Base-by-base conservation (phyloP, 2,888 invertebrate genomes). In the Lampropteryx suffumata region DNA sequence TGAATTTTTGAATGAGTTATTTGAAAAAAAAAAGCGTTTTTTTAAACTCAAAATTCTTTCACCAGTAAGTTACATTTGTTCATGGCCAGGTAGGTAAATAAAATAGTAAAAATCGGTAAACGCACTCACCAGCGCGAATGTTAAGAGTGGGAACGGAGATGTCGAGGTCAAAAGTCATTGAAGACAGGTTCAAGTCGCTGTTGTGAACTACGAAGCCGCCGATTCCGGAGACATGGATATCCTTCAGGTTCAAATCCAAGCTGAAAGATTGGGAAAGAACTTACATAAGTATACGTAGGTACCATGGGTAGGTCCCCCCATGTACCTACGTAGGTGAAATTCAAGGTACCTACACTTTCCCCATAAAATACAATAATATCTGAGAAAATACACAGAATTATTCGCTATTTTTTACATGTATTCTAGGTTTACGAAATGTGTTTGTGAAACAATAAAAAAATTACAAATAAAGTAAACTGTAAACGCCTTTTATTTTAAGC, bases 81-180 rank as follows among this genome's bases (percentile, higher is more conserved):
- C 7, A 5, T 34, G 6, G 2, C n/a, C 8, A 14, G n/a, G 13
- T 33, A 3, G 33, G 9, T 33, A 32, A 8, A 13, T 32, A 28
- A 28, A 1, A n/a, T 11, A 2, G 1, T 11, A 29, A 29, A 12
- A 12, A 2, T n/a, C n/a, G 13, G 6, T 2, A 8, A n/a, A 27
- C 7, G 27, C 27, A 52, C 69, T 62, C 64, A 87, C 87, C 84
- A 41, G 81, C 74, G 9, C 51, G 54, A 9, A 80, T 64, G 0
- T 70, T 60, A 0, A 87, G 17, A 0, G 35, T 48, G 1, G 86
- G 87, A 0, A 88, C 58, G 1, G 77, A 70, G 21, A 87, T 64
- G 12, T 84, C 85, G 11, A 87, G 12, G 30, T 83, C 79, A 44
- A 89, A 84, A 28, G 76, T 69, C 9, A 86, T 61, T 0, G 66